Percentiles rank a stretch among this genome's conserved stretches.
Conservation (phyloP, 37 sponge, comb jelly and placozoan species). For the Ianthella basta region DNA sequence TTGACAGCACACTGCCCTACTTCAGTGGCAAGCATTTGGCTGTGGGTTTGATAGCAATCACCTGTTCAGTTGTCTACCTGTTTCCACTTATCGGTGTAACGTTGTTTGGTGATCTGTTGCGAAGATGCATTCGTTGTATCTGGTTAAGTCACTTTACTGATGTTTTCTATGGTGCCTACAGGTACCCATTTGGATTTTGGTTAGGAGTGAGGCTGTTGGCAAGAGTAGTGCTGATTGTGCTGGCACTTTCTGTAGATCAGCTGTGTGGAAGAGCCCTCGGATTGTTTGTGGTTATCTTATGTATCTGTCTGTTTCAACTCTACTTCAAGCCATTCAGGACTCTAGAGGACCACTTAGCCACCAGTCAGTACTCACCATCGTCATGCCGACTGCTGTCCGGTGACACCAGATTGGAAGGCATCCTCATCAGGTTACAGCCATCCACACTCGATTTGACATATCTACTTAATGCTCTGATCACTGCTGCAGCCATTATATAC, state of each 20-base stretch:
- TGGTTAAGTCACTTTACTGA: slow-evolving; percentile 20
- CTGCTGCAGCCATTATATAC: neutral
- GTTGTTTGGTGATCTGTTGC: slow-evolving; percentile 11
- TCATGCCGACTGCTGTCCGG: neutral
- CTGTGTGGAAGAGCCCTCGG: neutral
- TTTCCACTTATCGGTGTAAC: slow-evolving; percentile 3
- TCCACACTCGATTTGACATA: neutral
- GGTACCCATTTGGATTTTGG: slow-evolving; percentile 27
- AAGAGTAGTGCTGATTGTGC: neutral
- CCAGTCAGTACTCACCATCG: neutral
- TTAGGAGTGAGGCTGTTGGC: neutral
- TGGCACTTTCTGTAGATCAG: neutral
- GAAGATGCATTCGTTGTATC: neutral
- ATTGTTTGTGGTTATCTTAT: neutral
- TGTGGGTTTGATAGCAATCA: neutral
- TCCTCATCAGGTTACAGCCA: neutral
- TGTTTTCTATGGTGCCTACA: slow-evolving; percentile 16
- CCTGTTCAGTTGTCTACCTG: neutral
- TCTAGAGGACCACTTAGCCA: neutral
- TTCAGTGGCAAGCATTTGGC: slow-evolving; percentile 25
- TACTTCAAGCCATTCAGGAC: neutral
- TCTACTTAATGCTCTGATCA: neutral
- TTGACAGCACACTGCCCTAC: neutral
- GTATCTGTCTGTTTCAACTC: neutral
- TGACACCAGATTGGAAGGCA: too few species aligned